Evolutionary conservation across 2,888 invertebrate species (phyloP), one percentile per base, ranked within the genome.

Genomic region (Conistra vaccinii): DNA sequence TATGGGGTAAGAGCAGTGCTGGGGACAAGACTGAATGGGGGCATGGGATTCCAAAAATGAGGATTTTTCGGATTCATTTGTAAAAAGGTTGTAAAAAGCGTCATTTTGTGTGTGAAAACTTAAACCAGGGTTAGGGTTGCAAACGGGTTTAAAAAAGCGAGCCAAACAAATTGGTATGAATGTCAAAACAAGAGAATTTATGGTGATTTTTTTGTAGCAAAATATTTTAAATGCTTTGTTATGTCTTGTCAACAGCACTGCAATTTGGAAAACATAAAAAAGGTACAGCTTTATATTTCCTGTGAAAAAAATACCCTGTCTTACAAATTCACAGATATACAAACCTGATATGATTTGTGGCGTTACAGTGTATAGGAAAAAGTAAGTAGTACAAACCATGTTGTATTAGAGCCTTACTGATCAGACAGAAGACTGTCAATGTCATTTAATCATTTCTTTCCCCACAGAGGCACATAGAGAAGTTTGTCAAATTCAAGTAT

Each of bases 191-290:
- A 32, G 5, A 29, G 29, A 39, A 48, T 48, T 58, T 12, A 29
- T 9, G 6, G 9, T 66, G 10, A 29, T 66, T 51, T 10, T 10
- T 14, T 3, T 35, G 29, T 29, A 17, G 39, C 39, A 53, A n/a
- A 17, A 53, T 20, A 29, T 7, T n/a, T 17, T n/a, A 42, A 39
- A 58, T 26, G 7, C 14, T 2, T 20, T 48, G 23, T 17, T 45
- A 4, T 17, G 70, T 79, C 81, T 81, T 79, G 76, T 74, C 74
- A 48, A 58, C 81, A 84, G 84, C 71, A 72, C 84, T 73, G 69
- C 61, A 73, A 58, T 55, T 76, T 63, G 61, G 69, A n/a, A 26
- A 42, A 42, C 65, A 51, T 29, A 48, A n/a, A 55, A 29, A 39
- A 10, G 32, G 32, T 51, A 23, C 26, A 57, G 14, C n/a, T 23